phyloP scores from a whole-genome alignment of 1,140 invertebrate genomes.

The Cylas formicarius region DNA sequence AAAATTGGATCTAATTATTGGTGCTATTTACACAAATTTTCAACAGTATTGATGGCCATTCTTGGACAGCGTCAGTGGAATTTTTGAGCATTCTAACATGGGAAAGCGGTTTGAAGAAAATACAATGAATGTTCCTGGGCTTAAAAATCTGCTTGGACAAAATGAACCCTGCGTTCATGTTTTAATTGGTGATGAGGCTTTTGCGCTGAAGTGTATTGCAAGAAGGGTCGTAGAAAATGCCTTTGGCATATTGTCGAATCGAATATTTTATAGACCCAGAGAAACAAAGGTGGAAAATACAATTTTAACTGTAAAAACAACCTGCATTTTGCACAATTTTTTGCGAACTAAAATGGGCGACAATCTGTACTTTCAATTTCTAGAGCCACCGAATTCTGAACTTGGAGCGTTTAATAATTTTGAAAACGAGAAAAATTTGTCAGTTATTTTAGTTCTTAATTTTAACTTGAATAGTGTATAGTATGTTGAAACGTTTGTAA shows the following conservation, averaged over 20 bases:
- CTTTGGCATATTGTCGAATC: slow-evolving; percentile 42
- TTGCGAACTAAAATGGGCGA: too few relatives aligned
- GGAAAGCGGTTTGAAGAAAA: slow-evolving; percentile 26
- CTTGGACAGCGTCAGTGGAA: slow-evolving; percentile 41
- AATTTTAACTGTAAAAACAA: slow-evolving; percentile 30
- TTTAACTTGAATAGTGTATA: too few relatives aligned
- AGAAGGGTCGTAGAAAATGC: slow-evolving; percentile 42
- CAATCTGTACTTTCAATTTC: slow-evolving; percentile 9
- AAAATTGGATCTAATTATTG: slow-evolving; percentile 40
- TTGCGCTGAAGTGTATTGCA: slow-evolving; percentile 38
- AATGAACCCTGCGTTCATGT: slow-evolving; percentile 29
- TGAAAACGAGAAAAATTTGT: slow-evolving; percentile 15
- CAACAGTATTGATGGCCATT: slow-evolving; percentile 40
- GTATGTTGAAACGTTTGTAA: too few relatives aligned
- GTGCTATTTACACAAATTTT: slow-evolving; percentile 42
- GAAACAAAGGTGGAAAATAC: slow-evolving; percentile 33
- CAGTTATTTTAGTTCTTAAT: slow-evolving; percentile 10
- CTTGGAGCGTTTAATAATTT: slow-evolving; percentile 13
- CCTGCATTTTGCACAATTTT: slow-evolving; percentile 33
- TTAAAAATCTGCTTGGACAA: slow-evolving; percentile 22
- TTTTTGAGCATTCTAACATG: too few relatives aligned
- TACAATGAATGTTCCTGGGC: slow-evolving; percentile 24
- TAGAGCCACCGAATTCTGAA: slow-evolving; percentile 5
- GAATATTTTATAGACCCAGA: slow-evolving; percentile 37
- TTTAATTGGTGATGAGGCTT: slow-evolving; percentile 42